Conservation (phyloP, 2,113 vertebrate species). For the Epinephelus cyanopodus region DNA sequence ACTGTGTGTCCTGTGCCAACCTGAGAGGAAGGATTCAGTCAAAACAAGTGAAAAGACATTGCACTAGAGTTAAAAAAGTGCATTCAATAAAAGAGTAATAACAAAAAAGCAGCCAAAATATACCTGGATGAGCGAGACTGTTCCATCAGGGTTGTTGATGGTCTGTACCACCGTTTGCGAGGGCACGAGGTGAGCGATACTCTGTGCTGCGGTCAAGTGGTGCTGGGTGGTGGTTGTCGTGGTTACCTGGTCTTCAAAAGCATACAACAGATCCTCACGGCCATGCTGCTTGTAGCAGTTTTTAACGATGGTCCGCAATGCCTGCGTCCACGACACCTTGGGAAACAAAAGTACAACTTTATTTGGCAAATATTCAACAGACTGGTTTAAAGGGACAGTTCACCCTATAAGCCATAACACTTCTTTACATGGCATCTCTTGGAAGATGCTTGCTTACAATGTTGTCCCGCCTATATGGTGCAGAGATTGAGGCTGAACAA, state of each 20-base stretch:
- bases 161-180: constrained; percentile 98
- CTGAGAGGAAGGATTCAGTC: constrained; percentile 67
- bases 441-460: background rate
- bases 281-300: constrained; percentile 99
- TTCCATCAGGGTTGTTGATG: constrained; percentile 98
- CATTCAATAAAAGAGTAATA: no score
- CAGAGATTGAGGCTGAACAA: background rate
- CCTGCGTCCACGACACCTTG: constrained; percentile 98
- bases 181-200: constrained; percentile 96
- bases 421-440: background rate
- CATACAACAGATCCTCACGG: constrained; percentile 95
- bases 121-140: constrained; percentile 98
- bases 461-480: background rate
- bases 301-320: constrained; percentile 96
- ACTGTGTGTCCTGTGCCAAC: constrained; percentile 97
- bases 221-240: constrained; percentile 82
- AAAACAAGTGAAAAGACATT: background rate
- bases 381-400: background rate
- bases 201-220: constrained; percentile 87
- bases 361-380: background rate
- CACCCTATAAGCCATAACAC: no score
- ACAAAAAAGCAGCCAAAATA: background rate
- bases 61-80: background rate
- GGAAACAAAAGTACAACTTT: background rate
- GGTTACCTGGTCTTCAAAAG: constrained; percentile 93